Evolutionary conservation across 2,888 invertebrate species (phyloP).

Genomic region (Melieria crassipennis): DNA sequence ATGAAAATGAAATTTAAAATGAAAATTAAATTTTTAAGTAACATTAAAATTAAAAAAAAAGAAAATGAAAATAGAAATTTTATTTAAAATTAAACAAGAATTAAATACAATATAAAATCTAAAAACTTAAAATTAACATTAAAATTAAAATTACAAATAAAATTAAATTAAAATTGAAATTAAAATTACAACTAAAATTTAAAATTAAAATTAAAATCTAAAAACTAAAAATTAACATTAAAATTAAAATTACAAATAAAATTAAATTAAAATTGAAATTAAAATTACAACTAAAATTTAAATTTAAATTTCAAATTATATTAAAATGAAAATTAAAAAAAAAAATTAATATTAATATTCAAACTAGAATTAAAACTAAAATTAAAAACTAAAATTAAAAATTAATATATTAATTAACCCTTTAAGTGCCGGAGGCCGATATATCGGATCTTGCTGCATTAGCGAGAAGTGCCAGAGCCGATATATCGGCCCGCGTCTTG

Average conservation of each 20-base stretch:
- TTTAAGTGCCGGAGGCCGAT: too few relatives aligned
- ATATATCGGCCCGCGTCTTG: too few relatives aligned
- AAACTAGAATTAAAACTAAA: neutral
- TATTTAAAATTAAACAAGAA: too few relatives aligned
- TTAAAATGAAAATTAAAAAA: neutral
- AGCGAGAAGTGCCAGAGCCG: too few relatives aligned
- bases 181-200: neutral
- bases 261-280: neutral
- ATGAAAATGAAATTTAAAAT: too few relatives aligned
- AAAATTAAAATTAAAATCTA: neutral
- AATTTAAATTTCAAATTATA: neutral
- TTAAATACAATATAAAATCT: neutral
- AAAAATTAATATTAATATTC: neutral
- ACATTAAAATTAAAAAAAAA: too few relatives aligned
- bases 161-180: neutral
- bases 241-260: neutral
- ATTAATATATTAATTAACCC: too few relatives aligned
- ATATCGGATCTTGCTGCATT: too few relatives aligned
- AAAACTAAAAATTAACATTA: neutral
- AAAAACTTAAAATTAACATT: neutral
- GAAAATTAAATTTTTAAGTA: too few relatives aligned
- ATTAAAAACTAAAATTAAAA: neutral
- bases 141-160: neutral
- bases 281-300: neutral
- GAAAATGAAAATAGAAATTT: too few relatives aligned